Evolutionary conservation across 2,888 invertebrate genomes (phyloP).

Genomic region (Melinaea marsaeus): DNA sequence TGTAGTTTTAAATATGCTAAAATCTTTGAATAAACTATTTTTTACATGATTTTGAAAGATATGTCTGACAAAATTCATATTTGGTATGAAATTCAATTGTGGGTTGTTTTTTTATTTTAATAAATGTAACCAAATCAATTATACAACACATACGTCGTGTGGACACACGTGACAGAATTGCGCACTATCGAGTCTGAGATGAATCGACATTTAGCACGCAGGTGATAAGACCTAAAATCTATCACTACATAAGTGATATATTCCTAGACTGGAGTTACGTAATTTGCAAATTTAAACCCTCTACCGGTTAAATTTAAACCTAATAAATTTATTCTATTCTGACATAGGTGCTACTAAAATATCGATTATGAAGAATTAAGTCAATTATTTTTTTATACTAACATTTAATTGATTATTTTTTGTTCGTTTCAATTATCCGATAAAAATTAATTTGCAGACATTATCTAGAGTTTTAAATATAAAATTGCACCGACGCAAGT

Average conservation of each 20-base stretch:
- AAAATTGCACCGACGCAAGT: not conserved
- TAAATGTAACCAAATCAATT: slow-evolving; percentile 34
- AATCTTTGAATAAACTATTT: too few relatives aligned
- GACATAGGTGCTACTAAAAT: not conserved
- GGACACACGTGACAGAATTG: slow-evolving; percentile 23
- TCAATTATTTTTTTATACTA: too few relatives aligned
- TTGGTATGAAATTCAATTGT: too few relatives aligned
- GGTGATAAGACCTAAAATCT: slow-evolving; percentile 19
- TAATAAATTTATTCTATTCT: not conserved
- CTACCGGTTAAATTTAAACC: not conserved
- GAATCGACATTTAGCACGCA: slow-evolving; percentile 11
- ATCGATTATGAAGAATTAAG: too few relatives aligned
- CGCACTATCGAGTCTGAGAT: slow-evolving; percentile 7
- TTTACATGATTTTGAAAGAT: too few relatives aligned
- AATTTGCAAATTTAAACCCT: not conserved
- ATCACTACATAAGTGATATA: too few relatives aligned
- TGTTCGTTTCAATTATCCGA: too few relatives aligned
- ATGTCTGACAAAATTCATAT: too few relatives aligned
- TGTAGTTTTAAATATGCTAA: too few relatives aligned
- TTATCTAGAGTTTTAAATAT: too few relatives aligned
- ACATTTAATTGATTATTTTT: too few relatives aligned
- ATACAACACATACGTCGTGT: slow-evolving; percentile 20
- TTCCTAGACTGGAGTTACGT: not conserved
- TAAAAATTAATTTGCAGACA: too few relatives aligned
- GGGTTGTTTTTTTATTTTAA: slow-evolving; percentile 1